These are phyloP conservation scores for Anoura caudifer DNA, from an alignment of 2,113 vertebrate species.

Conservation along the genomic window DNA sequence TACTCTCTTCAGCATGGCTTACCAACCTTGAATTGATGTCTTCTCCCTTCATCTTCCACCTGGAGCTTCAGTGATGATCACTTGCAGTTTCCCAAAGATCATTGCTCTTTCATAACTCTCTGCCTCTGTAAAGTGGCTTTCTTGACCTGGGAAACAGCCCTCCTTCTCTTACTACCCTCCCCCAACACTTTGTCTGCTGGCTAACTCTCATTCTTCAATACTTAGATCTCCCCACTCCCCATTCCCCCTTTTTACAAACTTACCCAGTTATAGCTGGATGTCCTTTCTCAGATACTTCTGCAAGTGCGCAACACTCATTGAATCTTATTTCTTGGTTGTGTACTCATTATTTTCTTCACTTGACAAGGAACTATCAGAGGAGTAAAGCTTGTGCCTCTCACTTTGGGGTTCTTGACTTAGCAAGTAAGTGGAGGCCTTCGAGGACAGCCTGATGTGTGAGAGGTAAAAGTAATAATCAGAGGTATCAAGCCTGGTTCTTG, in stretches of 20 bases:
- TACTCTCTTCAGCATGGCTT: no score
- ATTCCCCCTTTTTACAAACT: accelerated
- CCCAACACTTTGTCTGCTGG: background rate
- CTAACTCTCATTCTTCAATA: background rate
- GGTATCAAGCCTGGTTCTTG: background rate
- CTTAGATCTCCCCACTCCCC: accelerated
- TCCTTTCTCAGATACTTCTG: background rate
- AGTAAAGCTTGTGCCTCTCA: background rate
- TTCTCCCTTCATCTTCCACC: background rate
- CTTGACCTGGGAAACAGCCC: background rate
- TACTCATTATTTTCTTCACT: background rate
- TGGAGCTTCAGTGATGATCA: background rate
- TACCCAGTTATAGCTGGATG: background rate
- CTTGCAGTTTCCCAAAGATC: background rate
- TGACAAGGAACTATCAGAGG: background rate
- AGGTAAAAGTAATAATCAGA: background rate
- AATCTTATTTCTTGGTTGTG: background rate
- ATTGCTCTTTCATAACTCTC: background rate
- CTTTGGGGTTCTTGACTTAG: background rate
- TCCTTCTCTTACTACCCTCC: background rate
- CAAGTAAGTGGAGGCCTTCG: background rate
- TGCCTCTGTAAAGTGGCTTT: background rate
- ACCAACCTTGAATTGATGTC: background rate
- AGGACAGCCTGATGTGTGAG: background rate
- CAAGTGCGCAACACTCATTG: background rate